Percentiles rank a stretch among this genome's conserved stretches.
phyloP scores from a whole-genome alignment of 2,888 invertebrate genomes.

The Fragum sueziense region DNA sequence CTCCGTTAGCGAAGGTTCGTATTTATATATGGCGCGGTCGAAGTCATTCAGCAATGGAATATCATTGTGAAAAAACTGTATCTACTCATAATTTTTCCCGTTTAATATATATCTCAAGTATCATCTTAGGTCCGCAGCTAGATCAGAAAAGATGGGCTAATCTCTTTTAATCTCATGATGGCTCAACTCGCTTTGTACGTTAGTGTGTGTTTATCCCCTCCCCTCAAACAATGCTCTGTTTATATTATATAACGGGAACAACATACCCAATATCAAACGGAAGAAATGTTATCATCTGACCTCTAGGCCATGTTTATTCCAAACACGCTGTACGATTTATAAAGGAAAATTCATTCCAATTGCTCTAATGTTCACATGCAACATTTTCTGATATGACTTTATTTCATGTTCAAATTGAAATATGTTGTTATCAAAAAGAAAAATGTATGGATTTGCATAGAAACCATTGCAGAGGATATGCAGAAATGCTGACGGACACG shows the following conservation, averaged over 20 bases:
- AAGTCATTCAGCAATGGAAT: not conserved
- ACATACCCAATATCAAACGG: conserved; percentile 57
- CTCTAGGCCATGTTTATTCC: conserved; percentile 50
- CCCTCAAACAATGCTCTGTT: conserved; percentile 57
- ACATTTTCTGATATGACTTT: not conserved
- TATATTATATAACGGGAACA: conserved; percentile 40
- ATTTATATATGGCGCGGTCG: too few relatives aligned
- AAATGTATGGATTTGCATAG: not conserved
- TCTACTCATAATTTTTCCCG: not conserved
- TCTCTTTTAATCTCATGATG: conserved; percentile 54
- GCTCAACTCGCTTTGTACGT: conserved; percentile 52
- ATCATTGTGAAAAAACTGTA: conserved; percentile 13
- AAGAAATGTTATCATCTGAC: conserved; percentile 55
- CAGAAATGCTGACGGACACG: not conserved
- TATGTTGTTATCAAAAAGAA: not conserved
- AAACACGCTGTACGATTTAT: conserved; percentile 61
- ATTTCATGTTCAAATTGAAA: not conserved
- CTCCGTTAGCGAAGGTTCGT: too few relatives aligned
- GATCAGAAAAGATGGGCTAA: conserved; percentile 34
- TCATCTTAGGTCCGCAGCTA: conserved; percentile 3
- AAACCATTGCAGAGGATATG: not conserved
- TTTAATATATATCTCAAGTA: conserved; percentile 1
- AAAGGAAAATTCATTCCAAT: conserved; percentile 45
- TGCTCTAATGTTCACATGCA: conserved; percentile 18
- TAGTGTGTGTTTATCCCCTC: conserved; percentile 45